Conservation (phyloP, 2,113 vertebrate genomes). For the Ploceus nigricollis region DNA sequence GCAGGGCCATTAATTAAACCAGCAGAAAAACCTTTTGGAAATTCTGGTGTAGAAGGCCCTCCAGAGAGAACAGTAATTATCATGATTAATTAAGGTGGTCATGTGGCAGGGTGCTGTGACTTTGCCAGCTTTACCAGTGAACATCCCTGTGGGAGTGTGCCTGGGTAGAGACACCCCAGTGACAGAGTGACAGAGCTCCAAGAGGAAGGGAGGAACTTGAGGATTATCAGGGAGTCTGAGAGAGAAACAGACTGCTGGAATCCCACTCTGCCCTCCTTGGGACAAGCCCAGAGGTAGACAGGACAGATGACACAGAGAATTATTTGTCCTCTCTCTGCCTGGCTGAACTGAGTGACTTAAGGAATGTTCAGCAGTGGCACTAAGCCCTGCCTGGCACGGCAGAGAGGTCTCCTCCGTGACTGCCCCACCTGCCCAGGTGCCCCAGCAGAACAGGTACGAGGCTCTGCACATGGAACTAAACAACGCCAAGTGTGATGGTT, state of each 20-base stretch:
- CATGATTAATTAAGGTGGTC: neutral
- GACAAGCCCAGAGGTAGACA: neutral
- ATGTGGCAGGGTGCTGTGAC: neutral
- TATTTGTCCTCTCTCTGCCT: neutral
- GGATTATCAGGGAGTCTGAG: neutral
- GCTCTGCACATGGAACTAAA: neutral
- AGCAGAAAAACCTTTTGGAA: neutral
- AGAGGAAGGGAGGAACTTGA: neutral
- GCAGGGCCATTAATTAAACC: neutral
- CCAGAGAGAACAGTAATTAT: neutral
- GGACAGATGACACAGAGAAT: neutral
- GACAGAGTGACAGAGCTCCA: neutral
- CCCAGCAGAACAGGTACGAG: neutral
- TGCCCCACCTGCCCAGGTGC: neutral
- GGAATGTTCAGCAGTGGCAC: neutral
- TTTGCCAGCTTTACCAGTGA: neutral
- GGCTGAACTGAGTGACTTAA: neutral
- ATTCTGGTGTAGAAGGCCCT: neutral
- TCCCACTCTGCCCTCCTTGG: neutral
- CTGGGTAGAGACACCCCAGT: neutral
- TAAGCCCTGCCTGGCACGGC: neutral
- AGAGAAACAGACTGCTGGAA: neutral
- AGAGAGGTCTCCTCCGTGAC: rapidly evolving
- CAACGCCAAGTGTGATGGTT: rapidly evolving
- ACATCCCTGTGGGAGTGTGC: neutral